Evolutionary conservation across 2,888 invertebrate species (phyloP), one percentile per base, ranked within the genome.

Genomic region (Nymphalis polychloros): DNA sequence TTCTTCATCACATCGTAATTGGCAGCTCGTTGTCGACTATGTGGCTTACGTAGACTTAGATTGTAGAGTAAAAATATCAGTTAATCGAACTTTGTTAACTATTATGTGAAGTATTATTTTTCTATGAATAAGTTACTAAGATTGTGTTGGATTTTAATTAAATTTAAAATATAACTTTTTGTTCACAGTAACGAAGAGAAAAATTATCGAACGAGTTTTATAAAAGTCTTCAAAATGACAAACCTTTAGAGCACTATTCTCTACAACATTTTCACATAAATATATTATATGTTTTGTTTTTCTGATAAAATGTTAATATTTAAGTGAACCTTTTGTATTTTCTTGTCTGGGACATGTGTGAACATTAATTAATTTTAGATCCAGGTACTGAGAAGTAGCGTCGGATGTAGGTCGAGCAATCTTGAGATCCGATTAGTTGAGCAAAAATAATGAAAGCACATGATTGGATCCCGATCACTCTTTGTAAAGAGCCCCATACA

Each of bases 331-430:
- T 47, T 0, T n/a, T 65, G 13, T 46, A 20, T 55, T 53, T 52
- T 19, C 17, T 71, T 63, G 8, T 50, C 75, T 73, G 69, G 73
- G 75, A 59, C 59, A n/a, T 20, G 55, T 48, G 55, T 69, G 68
- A 68, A 68, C 64, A 69, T 79, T 82, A 82, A 85, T 85, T 85
- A 84, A 82, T 82, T 81, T 79, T 74, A 81, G 73, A 80, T 72
- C 77, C 71, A 78, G 76, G 57, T 57, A 57, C 70, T 72, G 74
- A 70, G 71, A 71, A 72, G 72, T 64, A 49, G 49, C 63, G 49
- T 68, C 63, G 73, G 76, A 81, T 80, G 74, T 81, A 79, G 85
- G 81, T 81, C 83, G 73, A 76, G 77, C 73, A 70, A 73, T 73
- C 81, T 81, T 78, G 74, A 80, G 80, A 79, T 79, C 75, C 78